These are phyloP conservation scores for Cheirogaleus major DNA, from an alignment of 2,797 vertebrate genomes.

Conservation along the genomic window DNA sequence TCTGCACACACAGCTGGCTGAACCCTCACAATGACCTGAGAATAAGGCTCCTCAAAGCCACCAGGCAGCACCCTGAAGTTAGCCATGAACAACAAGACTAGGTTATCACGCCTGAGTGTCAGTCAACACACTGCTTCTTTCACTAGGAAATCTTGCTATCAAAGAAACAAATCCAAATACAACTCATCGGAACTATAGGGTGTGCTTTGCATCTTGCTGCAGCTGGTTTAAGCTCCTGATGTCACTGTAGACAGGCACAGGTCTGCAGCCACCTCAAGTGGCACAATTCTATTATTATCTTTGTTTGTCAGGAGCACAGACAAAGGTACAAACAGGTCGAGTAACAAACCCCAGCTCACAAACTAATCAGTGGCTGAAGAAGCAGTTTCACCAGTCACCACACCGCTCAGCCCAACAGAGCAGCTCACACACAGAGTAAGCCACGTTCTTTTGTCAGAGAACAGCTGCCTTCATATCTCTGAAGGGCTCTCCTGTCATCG, in stretches of 20 bases:
- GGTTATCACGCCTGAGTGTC: not conserved
- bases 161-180: accelerated
- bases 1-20: accelerated
- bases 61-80: not conserved
- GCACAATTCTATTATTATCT: accelerated
- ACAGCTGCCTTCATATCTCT: accelerated
- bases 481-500: not conserved
- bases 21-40: not conserved
- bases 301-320: not conserved
- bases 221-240: too few relatives aligned
- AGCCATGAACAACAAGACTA: too few relatives aligned
- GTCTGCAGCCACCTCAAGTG: accelerated
- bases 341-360: not conserved
- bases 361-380: accelerated
- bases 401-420: too few relatives aligned
- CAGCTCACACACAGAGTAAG: not conserved
- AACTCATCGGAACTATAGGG: not conserved
- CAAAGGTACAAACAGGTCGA: accelerated
- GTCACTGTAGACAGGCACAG: not conserved
- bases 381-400: too few relatives aligned
- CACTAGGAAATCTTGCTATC: not conserved
- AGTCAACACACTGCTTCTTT: not conserved
- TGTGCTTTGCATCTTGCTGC: accelerated
- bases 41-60: not conserved
- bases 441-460: not conserved